These are phyloP conservation scores for Anabas testudineus DNA, from an alignment of 2,797 vertebrate species.

Conservation along the genomic window DNA sequence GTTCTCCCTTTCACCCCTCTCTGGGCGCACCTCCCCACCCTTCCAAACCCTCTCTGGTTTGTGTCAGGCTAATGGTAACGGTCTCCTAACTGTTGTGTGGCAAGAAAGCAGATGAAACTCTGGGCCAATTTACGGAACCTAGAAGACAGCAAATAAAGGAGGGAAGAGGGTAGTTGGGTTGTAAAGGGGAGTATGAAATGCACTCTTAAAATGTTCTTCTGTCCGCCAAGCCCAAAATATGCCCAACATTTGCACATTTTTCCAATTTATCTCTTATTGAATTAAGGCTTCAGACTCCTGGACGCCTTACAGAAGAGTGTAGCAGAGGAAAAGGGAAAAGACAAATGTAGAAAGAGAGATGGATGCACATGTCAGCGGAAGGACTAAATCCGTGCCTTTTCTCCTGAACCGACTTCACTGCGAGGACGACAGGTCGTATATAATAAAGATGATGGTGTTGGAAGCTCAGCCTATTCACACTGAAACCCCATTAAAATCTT, in stretches of 20 bases:
- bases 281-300: conserved; percentile 72
- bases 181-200: conserved; percentile 35
- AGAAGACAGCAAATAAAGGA: conserved; percentile 29
- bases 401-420: neutral
- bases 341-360: conserved; percentile 11
- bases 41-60: conserved; percentile 64
- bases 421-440: neutral
- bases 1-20: conserved; percentile 18
- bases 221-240: conserved; percentile 49
- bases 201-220: conserved; percentile 40
- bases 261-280: conserved; percentile 74
- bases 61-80: conserved; percentile 69
- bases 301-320: conserved; percentile 60
- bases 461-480: neutral
- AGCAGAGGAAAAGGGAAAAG: conserved; percentile 21
- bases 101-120: conserved; percentile 62
- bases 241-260: conserved; percentile 69
- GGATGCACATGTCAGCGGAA: conserved; percentile 3
- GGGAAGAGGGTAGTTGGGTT: conserved; percentile 22
- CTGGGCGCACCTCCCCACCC: conserved; percentile 31
- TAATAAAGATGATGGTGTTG: neutral
- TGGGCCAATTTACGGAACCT: conserved; percentile 54
- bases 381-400: conserved; percentile 1
- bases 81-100: conserved; percentile 37
- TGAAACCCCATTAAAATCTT: conserved; percentile 3